Evolutionary conservation across 2,113 vertebrate species (phyloP), one percentile per base, ranked within the genome.

Genomic region (Benitochromis conjunctus): DNA sequence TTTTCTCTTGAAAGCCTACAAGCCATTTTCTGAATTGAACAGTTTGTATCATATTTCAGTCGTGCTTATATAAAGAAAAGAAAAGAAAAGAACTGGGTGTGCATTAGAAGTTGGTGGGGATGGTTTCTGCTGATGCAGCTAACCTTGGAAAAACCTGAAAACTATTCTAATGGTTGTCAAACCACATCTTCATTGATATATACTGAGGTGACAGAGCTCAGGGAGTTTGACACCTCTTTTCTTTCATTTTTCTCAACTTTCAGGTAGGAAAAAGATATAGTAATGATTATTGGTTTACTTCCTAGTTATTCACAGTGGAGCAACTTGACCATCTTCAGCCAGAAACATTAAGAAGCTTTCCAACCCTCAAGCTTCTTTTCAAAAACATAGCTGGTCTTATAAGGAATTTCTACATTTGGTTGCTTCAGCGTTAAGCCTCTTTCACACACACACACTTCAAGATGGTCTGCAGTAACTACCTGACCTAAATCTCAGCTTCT

Each of bases 401-500:
- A 87, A 87, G 86, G 46, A 87, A 84, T 54, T 86, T 85, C 83
- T 64, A 82, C 86, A 69, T 92, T 91, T 80, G 85, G 87, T 82
- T 18, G 54, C 64, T 64, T 91, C 19, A 10, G 69, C 19, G 38
- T 84, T 94, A 93, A 94, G 89, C 87, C 89, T 31, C 10, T 6
- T 6, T 13, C 26, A n/a, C 41, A 24, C 62, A 84, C 85, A 89
- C 76, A 81, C 41, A 89, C 84, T 84, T 80, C 53, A 83, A 84
- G 88, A 92, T 88, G 88, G 90, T 86, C 88, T 56, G 88, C 93
- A 89, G 91, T 92, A 94, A 93, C 93, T 88, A 94, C 87, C 87
- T 93, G 93, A 95, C 93, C 93, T 91, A 94, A 94, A 93, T 95
- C 93, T 93, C 79, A 29, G 82, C 80, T 86, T 92, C 82, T 92